These are phyloP conservation scores for Ameiurus melas DNA, from an alignment of 2,113 vertebrate genomes.

Conservation along the genomic window DNA sequence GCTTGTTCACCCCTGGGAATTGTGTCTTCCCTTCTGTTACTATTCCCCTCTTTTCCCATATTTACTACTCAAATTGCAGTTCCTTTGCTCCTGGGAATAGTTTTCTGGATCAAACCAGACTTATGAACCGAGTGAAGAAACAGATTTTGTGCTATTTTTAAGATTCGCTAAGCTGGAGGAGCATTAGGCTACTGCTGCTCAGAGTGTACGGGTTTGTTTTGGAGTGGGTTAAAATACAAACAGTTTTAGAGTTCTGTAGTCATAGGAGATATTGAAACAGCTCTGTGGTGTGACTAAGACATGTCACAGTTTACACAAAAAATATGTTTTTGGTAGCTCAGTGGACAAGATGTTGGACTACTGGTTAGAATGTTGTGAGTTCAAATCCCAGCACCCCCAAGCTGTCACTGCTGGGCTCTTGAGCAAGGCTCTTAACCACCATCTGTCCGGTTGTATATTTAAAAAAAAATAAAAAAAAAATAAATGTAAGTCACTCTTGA, in stretches of 20 bases:
- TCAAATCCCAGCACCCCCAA: not conserved
- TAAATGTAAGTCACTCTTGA: too few relatives aligned
- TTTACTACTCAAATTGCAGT: not conserved
- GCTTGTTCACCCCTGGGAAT: constrained; percentile 22
- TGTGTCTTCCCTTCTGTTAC: constrained; percentile 13
- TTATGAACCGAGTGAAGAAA: not conserved
- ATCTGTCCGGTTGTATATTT: too few relatives aligned
- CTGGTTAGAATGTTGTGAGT: not conserved
- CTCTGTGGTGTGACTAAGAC: not conserved
- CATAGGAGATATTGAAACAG: not conserved
- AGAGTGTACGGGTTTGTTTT: not conserved
- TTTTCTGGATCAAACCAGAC: constrained; percentile 17
- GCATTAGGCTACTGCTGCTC: not conserved
- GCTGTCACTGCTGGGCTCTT: too few relatives aligned
- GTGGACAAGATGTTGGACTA: too few relatives aligned
- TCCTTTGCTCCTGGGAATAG: constrained; percentile 17
- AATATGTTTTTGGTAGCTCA: too few relatives aligned
- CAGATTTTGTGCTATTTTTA: constrained; percentile 29
- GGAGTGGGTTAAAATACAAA: not conserved
- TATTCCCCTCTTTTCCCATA: constrained; percentile 1
- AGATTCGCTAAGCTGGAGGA: not conserved
- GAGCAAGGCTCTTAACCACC: too few relatives aligned
- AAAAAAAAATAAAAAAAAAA: too few relatives aligned
- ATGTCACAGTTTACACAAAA: not conserved
- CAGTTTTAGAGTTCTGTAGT: not conserved